Base-by-base conservation (phyloP, 2,113 vertebrate genomes). In the Mesoclemmys tuberculata region DNA sequence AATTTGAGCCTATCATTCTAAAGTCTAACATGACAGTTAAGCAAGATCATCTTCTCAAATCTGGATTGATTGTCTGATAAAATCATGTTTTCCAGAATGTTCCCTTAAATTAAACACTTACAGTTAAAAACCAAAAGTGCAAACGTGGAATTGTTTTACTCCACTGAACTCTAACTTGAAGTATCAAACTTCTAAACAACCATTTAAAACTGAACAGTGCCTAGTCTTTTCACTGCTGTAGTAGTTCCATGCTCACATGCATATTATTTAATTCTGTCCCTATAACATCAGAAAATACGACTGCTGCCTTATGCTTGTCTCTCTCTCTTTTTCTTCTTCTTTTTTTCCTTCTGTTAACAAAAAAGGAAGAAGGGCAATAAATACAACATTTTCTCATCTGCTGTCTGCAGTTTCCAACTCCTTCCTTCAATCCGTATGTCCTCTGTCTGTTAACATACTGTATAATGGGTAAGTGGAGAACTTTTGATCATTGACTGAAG, bases 361-460 rank as follows among this genome's bases (percentile, higher is more conserved):
- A 38, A 71, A 8, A 58, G 85, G 80, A 78, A 10, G 2, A 2
- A 27, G 5, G 90, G 93, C 35, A 80, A 8, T 0, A 94, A 88
- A 88, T 14, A 2, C 9, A 83, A 55, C 1, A 85, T 13, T 90
- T 93, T 74, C 26, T 78, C 16, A 90, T 84, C 64, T 10, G 41
- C 26, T 44, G 38, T 2, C 1, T 80, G 2, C 74, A 54, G 90
- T 4, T 22, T 80, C 13, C 13, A 85, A 35, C 21, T 84, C 84
- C 48, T 86, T 3, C 48, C 92, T n/a, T 16, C 14, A 68, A 5
- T 19, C 52, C 61, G 89, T 82, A 10, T 93, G 38, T 7, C 4
- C 80, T 91, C 91, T 88, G 38, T 35, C 41, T 71, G 12, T 54
- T 90, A 84, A 88, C n/a, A 38, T 91, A 80, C 79, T 87, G 90